These are phyloP conservation scores for Chymomyza amoena DNA, from an alignment of 2,888 invertebrate genomes.

Conservation along the genomic window DNA sequence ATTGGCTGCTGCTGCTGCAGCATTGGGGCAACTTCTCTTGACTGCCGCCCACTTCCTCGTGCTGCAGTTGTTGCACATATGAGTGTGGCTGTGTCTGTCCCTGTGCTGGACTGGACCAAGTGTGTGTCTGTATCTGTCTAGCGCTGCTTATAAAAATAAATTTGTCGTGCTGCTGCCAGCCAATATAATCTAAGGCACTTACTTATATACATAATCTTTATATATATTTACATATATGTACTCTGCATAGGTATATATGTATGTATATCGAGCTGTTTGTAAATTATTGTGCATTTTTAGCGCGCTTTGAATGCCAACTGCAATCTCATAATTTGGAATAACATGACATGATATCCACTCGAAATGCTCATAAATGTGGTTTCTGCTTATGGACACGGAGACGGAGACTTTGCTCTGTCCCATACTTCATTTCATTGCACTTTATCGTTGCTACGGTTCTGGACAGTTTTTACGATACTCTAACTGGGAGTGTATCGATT, in stretches of 20 bases:
- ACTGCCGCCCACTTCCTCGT: slow-evolving; percentile 17
- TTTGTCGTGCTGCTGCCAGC: neutral
- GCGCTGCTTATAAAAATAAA: slow-evolving; percentile 10
- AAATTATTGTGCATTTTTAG: slow-evolving; percentile 1
- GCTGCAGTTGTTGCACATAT: neutral
- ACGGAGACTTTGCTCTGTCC: neutral
- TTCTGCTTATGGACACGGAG: neutral
- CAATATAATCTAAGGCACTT: neutral
- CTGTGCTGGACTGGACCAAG: neutral
- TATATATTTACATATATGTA: neutral
- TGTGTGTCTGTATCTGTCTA: neutral
- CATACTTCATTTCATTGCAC: neutral
- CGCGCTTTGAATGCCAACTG: slow-evolving; percentile 10
- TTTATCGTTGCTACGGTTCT: neutral
- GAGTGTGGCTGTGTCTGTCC: too few relatives aligned
- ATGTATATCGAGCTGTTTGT: neutral
- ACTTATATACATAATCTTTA: neutral
- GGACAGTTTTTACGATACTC: neutral
- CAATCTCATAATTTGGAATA: neutral
- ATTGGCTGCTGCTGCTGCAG: neutral
- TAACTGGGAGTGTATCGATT: too few relatives aligned
- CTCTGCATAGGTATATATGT: neutral
- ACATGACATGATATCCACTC: neutral
- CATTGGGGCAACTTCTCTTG: neutral
- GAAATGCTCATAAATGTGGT: neutral